Conservation (phyloP, 2,113 vertebrate genomes). For the Balaeniceps rex region DNA sequence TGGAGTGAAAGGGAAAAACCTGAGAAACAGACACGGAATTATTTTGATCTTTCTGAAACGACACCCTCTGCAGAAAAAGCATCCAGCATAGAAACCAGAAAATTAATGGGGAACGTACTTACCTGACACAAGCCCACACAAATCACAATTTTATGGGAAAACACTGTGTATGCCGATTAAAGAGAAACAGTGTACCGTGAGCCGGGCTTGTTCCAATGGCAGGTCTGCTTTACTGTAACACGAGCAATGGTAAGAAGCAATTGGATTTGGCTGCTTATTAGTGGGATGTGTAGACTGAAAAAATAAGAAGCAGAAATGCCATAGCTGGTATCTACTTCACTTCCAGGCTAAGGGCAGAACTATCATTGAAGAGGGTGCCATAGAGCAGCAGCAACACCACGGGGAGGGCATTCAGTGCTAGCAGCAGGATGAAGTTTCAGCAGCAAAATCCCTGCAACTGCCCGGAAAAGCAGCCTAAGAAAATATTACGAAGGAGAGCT, state of each 20-base stretch:
- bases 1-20: neutral
- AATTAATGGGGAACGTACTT: neutral
- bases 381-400: fast-evolving
- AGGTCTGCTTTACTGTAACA: neutral
- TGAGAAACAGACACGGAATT: neutral
- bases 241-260: neutral
- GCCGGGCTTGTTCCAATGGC: neutral
- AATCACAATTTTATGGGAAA: neutral
- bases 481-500: neutral
- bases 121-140: neutral
- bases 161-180: neutral
- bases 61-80: neutral
- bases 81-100: neutral
- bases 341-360: neutral
- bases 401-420: neutral
- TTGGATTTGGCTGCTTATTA: neutral
- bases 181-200: neutral
- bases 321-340: neutral
- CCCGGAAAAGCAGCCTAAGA: neutral
- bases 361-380: neutral
- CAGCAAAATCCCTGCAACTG: neutral
- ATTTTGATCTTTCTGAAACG: neutral
- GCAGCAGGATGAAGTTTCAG: neutral
- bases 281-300: neutral
- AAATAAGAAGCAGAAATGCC: neutral